Base-by-base conservation (phyloP, 2,888 invertebrate species). In the Sphaerophoria rueppellii region DNA sequence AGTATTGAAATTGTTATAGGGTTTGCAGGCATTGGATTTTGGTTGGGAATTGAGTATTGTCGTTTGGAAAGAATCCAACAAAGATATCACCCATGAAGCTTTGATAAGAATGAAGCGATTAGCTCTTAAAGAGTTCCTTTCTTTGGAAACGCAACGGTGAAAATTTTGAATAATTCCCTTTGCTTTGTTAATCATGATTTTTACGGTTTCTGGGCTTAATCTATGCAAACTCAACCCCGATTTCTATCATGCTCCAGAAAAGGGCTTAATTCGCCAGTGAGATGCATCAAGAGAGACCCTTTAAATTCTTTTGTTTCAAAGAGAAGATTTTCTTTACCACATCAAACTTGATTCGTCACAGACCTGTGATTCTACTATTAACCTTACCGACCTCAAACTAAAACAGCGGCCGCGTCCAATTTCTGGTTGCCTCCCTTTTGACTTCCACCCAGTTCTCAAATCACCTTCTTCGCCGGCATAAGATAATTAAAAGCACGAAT, bases 271-370 rank as follows among this genome's bases (percentile, higher is more conserved):
- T 24, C 24, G 24, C 24, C 24, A n/a, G n/a, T n/a, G n/a, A n/a
- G n/a, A n/a, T n/a, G n/a, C n/a, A 24, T 24, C 1, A 24, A 24
- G 24, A 24, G n/a, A 24, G 24, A 24, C 24, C 24, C 2, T 24
- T 24, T 24, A 24, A 24, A 2, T 24, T 24, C 24, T 24, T 1
- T 24, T 24, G 24, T 24, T 24, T 2, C 24, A 24, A 24, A 24
- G 71, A 81, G 69, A 70, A 76, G 86, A 82, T 82, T 78, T 86
- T 82, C 73, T 82, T 82, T 82, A 86, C 86, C 86, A 86, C 74
- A 86, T 82, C 78, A 86, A 82, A 77, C 82, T 82, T 77, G 72
- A 71, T 2, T 24, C 74, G 37, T 32, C 71, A 74, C 78, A 85
- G 76, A 77, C 73, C 69, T 48, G 11, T n/a, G 3, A 2, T 24